phyloP scores from a whole-genome alignment of 2,888 invertebrate species.

The Polydrusus cervinus region DNA sequence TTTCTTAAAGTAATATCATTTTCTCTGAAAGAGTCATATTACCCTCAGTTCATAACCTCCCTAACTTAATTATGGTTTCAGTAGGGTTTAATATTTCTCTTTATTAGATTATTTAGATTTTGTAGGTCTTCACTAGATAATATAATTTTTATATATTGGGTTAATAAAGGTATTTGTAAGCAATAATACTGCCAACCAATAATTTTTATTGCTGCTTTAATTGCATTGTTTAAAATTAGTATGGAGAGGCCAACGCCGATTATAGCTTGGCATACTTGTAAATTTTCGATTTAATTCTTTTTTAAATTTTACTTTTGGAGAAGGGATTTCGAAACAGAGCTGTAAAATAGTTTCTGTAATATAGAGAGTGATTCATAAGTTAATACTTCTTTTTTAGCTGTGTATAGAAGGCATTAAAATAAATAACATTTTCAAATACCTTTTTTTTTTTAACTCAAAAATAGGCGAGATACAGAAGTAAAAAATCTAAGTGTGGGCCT shows the following conservation, averaged over 20 bases:
- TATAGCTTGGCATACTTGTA: neutral
- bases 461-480: too few species aligned
- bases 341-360: neutral
- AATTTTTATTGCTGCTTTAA: neutral
- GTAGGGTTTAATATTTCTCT: neutral
- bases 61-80: conserved; percentile 13
- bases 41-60: neutral
- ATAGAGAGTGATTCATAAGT: too few species aligned
- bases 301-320: too few species aligned
- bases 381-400: too few species aligned
- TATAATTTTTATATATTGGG: neutral
- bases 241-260: neutral
- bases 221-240: neutral
- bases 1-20: too few species aligned
- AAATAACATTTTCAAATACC: too few species aligned
- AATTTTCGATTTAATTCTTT: neutral
- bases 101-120: conserved; percentile 21
- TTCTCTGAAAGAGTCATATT: neutral
- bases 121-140: neutral
- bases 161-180: conserved; percentile 14
- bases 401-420: too few species aligned
- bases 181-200: neutral
- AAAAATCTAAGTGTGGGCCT: too few species aligned
- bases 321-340: neutral
- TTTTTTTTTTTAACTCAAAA: too few species aligned